phyloP scores from a whole-genome alignment of 2,888 invertebrate genomes.

The Rhagonycha lutea region DNA sequence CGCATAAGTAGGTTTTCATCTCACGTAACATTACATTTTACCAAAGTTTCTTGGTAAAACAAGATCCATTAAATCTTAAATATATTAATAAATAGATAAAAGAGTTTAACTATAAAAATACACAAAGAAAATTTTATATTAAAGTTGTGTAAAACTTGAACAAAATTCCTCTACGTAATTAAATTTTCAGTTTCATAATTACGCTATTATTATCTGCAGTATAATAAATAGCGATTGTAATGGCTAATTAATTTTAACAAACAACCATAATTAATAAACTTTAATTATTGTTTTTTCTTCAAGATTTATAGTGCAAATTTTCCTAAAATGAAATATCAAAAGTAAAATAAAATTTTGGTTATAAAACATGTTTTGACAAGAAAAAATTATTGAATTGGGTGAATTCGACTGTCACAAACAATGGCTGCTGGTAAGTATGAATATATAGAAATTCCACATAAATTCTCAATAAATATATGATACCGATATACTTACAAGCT shows the following conservation, averaged over 20 bases:
- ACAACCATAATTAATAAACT: background rate
- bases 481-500: background rate
- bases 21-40: background rate
- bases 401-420: conserved; percentile 5
- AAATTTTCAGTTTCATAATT: background rate
- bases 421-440: conserved; percentile 28
- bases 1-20: background rate
- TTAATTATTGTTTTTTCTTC: background rate
- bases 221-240: background rate
- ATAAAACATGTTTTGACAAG: conserved; percentile 14
- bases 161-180: background rate
- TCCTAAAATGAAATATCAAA: background rate
- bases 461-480: background rate
- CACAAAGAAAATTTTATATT: background rate
- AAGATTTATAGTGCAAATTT: background rate
- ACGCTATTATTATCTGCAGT: background rate
- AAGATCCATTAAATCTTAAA: background rate
- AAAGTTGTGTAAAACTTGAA: background rate
- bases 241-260: background rate
- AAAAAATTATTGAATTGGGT: background rate
- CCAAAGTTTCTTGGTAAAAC: background rate
- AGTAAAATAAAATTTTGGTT: background rate
- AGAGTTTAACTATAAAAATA: background rate
- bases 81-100: background rate
- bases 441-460: background rate